Percentiles rank a stretch among this genome's conserved stretches.
These are phyloP conservation scores for Leptinotarsa texana DNA, from an alignment of 1,140 invertebrate species.

Conservation along the genomic window DNA sequence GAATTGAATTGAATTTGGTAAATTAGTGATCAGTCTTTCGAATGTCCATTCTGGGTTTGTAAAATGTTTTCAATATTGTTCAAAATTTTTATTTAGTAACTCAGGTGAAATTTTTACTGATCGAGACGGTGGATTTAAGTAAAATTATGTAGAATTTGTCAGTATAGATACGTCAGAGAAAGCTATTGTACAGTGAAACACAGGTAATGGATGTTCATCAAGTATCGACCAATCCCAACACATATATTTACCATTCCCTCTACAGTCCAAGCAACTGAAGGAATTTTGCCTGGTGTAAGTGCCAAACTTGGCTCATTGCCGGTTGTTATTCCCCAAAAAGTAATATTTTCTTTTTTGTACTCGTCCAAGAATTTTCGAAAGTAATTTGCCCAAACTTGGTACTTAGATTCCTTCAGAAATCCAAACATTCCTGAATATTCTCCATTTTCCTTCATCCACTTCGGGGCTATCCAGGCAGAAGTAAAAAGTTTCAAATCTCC, in stretches of 20 bases:
- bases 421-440: constrained; percentile 61
- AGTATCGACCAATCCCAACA: too few relatives aligned
- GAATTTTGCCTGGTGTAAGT: constrained; percentile 58
- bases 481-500: constrained; percentile 54
- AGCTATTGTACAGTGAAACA: too few relatives aligned
- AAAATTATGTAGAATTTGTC: too few relatives aligned
- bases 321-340: constrained; percentile 54
- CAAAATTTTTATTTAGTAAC: too few relatives aligned
- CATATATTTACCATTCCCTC: constrained; percentile 32
- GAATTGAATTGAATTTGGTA: too few relatives aligned
- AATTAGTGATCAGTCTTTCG: too few relatives aligned
- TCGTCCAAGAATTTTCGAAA: constrained; percentile 53
- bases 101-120: too few relatives aligned
- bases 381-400: constrained; percentile 66
- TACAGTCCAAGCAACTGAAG: constrained; percentile 48
- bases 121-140: too few relatives aligned
- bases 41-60: too few relatives aligned
- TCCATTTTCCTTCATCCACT: constrained; percentile 91
- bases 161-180: too few relatives aligned
- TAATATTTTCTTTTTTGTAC: constrained; percentile 47
- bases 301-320: constrained; percentile 48
- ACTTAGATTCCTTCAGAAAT: constrained; percentile 59
- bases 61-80: too few relatives aligned
- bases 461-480: constrained; percentile 84
- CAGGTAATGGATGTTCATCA: too few relatives aligned